phyloP scores from a whole-genome alignment of 2,797 vertebrate genomes.

The Pseudochirops corinnae region DNA sequence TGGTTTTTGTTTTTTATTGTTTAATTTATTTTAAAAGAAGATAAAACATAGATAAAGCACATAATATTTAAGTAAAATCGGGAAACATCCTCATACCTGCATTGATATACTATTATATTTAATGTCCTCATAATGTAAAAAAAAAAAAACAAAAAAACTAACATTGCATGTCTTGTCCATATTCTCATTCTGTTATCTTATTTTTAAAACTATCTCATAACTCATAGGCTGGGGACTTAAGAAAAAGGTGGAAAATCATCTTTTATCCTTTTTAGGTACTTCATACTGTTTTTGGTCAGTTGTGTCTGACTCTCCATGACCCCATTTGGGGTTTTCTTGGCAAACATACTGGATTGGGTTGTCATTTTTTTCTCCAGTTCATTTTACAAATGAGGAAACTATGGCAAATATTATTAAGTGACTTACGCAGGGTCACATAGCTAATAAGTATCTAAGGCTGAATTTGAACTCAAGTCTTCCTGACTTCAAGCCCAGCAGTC shows the following conservation, averaged over 20 bases:
- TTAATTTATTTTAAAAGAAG: background rate
- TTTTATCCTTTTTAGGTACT: background rate
- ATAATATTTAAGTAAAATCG: background rate
- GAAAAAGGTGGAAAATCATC: background rate
- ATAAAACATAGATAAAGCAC: background rate
- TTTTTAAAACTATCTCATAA: background rate
- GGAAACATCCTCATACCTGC: background rate
- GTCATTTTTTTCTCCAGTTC: background rate
- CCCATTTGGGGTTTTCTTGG: background rate
- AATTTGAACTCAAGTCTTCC: background rate
- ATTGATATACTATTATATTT: background rate
- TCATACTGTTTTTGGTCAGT: background rate
- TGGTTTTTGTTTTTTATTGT: background rate
- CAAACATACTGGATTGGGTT: background rate
- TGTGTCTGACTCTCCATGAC: background rate
- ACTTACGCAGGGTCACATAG: background rate
- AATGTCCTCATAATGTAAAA: background rate
- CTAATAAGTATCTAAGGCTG: background rate
- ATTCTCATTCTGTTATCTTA: rapidly evolving
- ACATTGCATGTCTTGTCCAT: background rate
- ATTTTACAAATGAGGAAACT: background rate
- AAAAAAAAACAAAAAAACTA: background rate
- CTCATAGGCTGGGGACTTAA: background rate
- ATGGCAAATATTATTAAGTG: background rate
- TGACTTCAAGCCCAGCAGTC: background rate